These are phyloP conservation scores for Dicranocentrus wangi DNA, from an alignment of 2,888 invertebrate species.

Conservation along the genomic window DNA sequence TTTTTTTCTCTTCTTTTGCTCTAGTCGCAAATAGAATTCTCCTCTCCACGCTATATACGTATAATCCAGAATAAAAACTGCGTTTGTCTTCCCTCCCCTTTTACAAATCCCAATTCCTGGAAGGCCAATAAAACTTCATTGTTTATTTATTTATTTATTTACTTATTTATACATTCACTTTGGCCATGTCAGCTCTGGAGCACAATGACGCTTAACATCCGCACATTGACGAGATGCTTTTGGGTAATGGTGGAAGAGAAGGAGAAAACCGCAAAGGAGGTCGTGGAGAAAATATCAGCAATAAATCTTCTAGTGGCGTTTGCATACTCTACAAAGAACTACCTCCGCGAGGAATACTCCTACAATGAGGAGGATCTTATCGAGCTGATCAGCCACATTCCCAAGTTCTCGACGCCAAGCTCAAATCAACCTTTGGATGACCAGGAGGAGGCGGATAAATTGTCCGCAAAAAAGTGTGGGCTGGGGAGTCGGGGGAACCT, in stretches of 20 bases:
- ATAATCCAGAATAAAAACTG: too few species aligned
- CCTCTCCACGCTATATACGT: too few species aligned
- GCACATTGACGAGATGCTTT: conserved; percentile 66
- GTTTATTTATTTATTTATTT: too few species aligned
- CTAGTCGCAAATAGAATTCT: too few species aligned
- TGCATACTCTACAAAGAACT: conserved; percentile 69
- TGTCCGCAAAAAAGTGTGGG: neutral
- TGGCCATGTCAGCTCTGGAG: conserved; percentile 59
- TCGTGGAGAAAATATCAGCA: conserved; percentile 68
- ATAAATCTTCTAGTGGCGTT: conserved; percentile 65
- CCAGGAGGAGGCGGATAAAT: conserved; percentile 38
- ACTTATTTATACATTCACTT: too few species aligned
- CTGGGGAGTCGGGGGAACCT: conserved; percentile 12
- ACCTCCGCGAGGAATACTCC: conserved; percentile 71
- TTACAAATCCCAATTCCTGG: too few species aligned
- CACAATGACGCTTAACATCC: conserved; percentile 63
- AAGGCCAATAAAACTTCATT: too few species aligned
- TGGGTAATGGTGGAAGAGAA: conserved; percentile 69
- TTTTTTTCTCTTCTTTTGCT: too few species aligned
- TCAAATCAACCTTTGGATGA: conserved; percentile 61
- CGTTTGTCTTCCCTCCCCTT: too few species aligned
- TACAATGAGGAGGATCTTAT: conserved; percentile 68
- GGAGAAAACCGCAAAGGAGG: conserved; percentile 32
- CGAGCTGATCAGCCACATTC: conserved; percentile 64
- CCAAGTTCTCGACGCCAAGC: conserved; percentile 68